Evolutionary conservation across 2,888 invertebrate genomes (phyloP).

Genomic region (Cephalotes varians): DNA sequence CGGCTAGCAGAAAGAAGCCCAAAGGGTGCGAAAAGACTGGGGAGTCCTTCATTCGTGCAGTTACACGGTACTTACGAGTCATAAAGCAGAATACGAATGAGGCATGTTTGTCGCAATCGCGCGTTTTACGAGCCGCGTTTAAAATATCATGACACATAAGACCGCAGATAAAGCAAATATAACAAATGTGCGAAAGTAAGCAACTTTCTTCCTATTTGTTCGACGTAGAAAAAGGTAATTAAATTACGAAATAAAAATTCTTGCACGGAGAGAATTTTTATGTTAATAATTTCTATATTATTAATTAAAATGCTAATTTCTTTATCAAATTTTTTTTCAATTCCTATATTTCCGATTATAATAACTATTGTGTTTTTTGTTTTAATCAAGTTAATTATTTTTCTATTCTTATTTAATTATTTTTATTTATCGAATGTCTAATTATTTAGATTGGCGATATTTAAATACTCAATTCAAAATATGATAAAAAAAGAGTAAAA

Average conservation of each 20-base stretch:
- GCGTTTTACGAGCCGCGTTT: conserved; percentile 6
- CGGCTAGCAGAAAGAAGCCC: neutral
- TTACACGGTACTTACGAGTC: conserved; percentile 11
- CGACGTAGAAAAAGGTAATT: neutral
- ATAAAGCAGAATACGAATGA: neutral
- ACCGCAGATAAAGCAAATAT: neutral
- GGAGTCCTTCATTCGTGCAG: neutral
- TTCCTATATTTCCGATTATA: neutral
- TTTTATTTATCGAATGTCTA: too few relatives aligned
- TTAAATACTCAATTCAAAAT: neutral
- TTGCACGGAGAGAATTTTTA: neutral
- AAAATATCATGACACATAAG: neutral
- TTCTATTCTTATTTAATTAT: neutral
- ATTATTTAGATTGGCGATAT: neutral
- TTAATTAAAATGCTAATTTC: neutral
- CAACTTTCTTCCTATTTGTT: neutral
- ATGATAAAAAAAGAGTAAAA: neutral
- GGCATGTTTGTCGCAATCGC: neutral
- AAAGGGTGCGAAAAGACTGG: neutral
- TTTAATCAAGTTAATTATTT: neutral
- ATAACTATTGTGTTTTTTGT: neutral
- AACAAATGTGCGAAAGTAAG: neutral
- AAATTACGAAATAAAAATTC: neutral
- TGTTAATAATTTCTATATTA: neutral
- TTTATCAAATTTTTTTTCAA: neutral